A percentile compares a stretch with the other conserved stretches of the same genome.
Conservation (phyloP, 2,113 vertebrate species). For the Hippolais icterina region DNA sequence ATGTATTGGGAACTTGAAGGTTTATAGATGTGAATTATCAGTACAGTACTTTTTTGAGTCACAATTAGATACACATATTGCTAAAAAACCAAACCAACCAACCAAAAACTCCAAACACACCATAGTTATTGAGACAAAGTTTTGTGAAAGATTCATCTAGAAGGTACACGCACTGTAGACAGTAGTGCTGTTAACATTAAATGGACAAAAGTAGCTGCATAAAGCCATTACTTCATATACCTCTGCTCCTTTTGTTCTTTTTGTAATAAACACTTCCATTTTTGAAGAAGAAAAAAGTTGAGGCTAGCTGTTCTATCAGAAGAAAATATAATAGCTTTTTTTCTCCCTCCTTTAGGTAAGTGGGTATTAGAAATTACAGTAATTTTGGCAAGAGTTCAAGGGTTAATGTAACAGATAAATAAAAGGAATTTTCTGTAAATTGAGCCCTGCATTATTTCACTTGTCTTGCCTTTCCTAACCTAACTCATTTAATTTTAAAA, state of each 20-base stretch:
- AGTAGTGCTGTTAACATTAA: background rate
- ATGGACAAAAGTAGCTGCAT: background rate
- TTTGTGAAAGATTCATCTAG: conserved; percentile 1
- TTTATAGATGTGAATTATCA: background rate
- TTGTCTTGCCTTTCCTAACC: conserved; percentile 81
- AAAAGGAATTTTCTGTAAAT: conserved; percentile 86
- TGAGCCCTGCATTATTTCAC: conserved; percentile 84
- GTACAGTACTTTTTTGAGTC: background rate
- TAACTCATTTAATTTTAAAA: conserved; percentile 85
- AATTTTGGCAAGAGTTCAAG: conserved; percentile 84
- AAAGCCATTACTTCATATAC: background rate
- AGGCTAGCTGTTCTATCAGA: conserved; percentile 35
- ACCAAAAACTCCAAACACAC: background rate
- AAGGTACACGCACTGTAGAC: background rate
- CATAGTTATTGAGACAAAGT: background rate
- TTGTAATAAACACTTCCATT: conserved; percentile 31
- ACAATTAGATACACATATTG: background rate
- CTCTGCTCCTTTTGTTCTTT: conserved; percentile 23
- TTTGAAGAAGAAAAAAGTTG: conserved; percentile 34
- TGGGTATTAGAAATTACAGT: conserved; percentile 78
- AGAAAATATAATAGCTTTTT: conserved; percentile 59
- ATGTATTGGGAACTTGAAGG: background rate
- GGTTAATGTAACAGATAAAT: conserved; percentile 86
- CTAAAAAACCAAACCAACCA: background rate
- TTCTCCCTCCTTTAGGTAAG: conserved; percentile 73